Percentiles rank a stretch among this genome's conserved stretches.
phyloP scores from a whole-genome alignment of 23 tunicate species.

The Botrylloides violaceus region DNA sequence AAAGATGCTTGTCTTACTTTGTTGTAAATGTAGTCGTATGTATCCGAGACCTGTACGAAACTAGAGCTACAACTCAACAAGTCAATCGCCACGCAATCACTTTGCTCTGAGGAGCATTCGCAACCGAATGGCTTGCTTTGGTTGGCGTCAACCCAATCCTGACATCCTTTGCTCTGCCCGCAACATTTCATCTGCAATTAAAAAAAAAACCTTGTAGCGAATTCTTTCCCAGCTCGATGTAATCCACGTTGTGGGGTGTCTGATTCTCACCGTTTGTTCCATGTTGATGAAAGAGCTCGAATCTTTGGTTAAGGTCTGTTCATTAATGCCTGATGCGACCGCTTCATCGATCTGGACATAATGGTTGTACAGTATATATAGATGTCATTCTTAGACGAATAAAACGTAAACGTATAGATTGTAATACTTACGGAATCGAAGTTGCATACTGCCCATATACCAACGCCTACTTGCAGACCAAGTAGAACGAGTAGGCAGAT shows the following conservation, averaged over 20 bases:
- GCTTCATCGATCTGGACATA: neutral
- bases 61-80: neutral
- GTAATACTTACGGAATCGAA: slow-evolving; percentile 41
- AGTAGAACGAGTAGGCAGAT: slow-evolving; percentile 47
- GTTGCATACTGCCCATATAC: slow-evolving; percentile 70
- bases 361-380: too few species aligned
- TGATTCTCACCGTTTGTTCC: neutral
- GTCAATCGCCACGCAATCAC: neutral
- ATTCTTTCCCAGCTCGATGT: too few species aligned
- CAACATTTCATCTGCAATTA: slow-evolving; percentile 11
- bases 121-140: neutral
- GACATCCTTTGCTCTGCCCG: slow-evolving; percentile 2
- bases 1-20: too few species aligned
- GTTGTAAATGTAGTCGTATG: neutral
- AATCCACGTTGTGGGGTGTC: too few species aligned
- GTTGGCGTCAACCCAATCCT: slow-evolving; percentile 7
- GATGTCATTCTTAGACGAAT: too few species aligned
- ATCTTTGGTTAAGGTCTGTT: neutral
- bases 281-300: neutral
- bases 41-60: neutral
- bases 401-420: too few species aligned
- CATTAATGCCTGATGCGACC: neutral
- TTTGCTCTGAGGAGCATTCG: neutral
- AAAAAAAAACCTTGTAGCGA: too few species aligned
- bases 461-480: slow-evolving; percentile 56